Percentiles rank a stretch among this genome's conserved stretches.
Evolutionary conservation across 1,140 invertebrate species (phyloP).

Genomic region (Leptinotarsa texana): DNA sequence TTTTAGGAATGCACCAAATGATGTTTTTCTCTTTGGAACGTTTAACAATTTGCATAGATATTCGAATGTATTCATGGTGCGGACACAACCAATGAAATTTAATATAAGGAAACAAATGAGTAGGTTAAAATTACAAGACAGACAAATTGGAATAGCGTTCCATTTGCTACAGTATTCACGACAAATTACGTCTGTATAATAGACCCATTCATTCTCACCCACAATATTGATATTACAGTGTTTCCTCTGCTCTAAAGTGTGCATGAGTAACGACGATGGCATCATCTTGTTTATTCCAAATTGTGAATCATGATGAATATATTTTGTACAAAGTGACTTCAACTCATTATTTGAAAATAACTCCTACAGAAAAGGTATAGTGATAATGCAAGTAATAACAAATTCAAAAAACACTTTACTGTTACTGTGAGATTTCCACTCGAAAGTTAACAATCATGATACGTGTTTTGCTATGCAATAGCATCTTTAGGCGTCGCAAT

Average conservation of each 20-base stretch:
- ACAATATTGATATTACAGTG: slow-evolving; percentile 10
- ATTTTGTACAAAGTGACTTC: background rate
- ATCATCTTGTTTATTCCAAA: background rate
- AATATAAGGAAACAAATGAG: slow-evolving; percentile 25
- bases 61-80: slow-evolving; percentile 8
- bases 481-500: too few species aligned
- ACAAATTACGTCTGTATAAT: slow-evolving; percentile 23
- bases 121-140: slow-evolving; percentile 22
- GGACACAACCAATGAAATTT: slow-evolving; percentile 14
- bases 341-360: too few species aligned
- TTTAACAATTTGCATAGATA: slow-evolving; percentile 8
- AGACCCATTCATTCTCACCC: slow-evolving; percentile 17
- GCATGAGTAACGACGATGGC: slow-evolving; percentile 1
- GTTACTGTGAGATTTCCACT: too few species aligned
- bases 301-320: background rate
- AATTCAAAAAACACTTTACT: too few species aligned
- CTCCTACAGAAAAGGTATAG: too few species aligned
- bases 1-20: background rate
- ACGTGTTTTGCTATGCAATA: too few species aligned
- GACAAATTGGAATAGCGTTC: slow-evolving; percentile 19
- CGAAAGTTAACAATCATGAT: too few species aligned
- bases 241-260: slow-evolving; percentile 7
- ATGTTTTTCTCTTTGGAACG: background rate
- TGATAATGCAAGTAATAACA: too few species aligned
- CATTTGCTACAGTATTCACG: slow-evolving; percentile 14